Base-by-base conservation (phyloP, 2,113 vertebrate genomes). In the Psammodynastes pulverulentus region DNA sequence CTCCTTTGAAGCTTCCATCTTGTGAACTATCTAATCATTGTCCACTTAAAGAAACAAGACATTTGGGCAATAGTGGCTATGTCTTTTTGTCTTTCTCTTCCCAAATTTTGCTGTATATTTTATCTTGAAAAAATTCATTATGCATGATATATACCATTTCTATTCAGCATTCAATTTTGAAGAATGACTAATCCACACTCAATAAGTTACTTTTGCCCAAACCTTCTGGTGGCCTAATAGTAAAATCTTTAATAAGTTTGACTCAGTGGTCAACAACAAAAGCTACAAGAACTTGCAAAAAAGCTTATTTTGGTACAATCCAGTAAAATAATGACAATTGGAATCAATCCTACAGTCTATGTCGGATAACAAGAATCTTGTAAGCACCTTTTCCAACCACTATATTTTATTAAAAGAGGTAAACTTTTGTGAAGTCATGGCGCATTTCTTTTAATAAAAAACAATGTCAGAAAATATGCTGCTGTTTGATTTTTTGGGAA, bases 121-220 rank as follows among this genome's bases (percentile, higher is more conserved):
- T 90, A 92, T 43, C 52, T 84, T 62, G 86, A 24, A 54, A 88
- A 23, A 54, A 89, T 72, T 94, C 89, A 93, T 53, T 13, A 46
- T 67, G 26, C 46, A 19, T 17, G 72, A 58, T 5, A 39, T 52
- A 84, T 43, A 9, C n/a, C 9, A 93, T 34, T 88, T 91, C 87
- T 26, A 90, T 26, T 84, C 9, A 19, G 26, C 48, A 5, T 15
- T 53, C 26, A 15, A 91, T 10, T 1, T 5, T 17, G 88, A 93
- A 43, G 1, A 43, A 3, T 46, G 29, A 5, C 3, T 89, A 52
- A 19, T 2, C 51, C 51, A 52, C 93, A 10, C 84, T 85, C 51
- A 89, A 29, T 92, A 79, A 93, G 79, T 93, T 52, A 43, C 0
- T 23, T 3, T 46, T 17, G 86, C 51, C 84, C 51, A 90, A 94